These are phyloP conservation scores for Aleiodes leptofemur DNA, from an alignment of 2,888 invertebrate species.

Conservation along the genomic window DNA sequence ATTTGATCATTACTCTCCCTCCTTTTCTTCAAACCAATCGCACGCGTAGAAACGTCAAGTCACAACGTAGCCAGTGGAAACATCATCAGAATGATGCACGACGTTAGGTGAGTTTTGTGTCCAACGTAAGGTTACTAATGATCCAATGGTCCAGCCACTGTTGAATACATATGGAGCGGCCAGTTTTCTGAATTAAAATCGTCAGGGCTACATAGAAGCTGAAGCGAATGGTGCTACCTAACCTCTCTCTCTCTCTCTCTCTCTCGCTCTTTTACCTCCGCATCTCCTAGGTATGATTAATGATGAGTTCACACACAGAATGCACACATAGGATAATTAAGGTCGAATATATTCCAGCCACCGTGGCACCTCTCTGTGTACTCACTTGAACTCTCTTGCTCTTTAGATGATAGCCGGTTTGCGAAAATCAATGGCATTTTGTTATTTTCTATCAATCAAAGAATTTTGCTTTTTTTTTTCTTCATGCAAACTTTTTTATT, in stretches of 20 bases:
- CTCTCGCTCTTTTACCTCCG: slow-evolving; percentile 61
- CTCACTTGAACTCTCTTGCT: too few relatives aligned
- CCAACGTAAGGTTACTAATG: slow-evolving; percentile 75
- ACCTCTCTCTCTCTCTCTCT: slow-evolving; percentile 58
- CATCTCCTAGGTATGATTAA: slow-evolving; percentile 68
- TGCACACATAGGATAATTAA: slow-evolving; percentile 76
- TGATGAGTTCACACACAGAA: slow-evolving; percentile 76
- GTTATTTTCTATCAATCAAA: too few relatives aligned
- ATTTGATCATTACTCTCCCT: slow-evolving; percentile 45
- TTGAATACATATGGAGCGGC: slow-evolving; percentile 72
- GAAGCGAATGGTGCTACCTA: slow-evolving; percentile 52
- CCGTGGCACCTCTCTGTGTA: slow-evolving; percentile 53
- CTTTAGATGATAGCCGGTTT: too few relatives aligned
- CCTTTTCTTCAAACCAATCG: slow-evolving; percentile 60
- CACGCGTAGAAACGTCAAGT: slow-evolving; percentile 47
- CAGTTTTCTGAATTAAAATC: slow-evolving; percentile 73
- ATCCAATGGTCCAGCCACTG: slow-evolving; percentile 66
- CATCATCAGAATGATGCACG: slow-evolving; percentile 74
- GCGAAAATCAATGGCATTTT: too few relatives aligned
- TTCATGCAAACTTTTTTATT: too few relatives aligned
- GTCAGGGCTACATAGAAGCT: slow-evolving; percentile 65
- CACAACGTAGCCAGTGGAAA: slow-evolving; percentile 57
- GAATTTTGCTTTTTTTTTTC: too few relatives aligned
- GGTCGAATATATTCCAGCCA: slow-evolving; percentile 74
- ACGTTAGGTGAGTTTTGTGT: slow-evolving; percentile 65